Evolutionary conservation across 2,888 invertebrate genomes (phyloP), one percentile per base, ranked within the genome.

Genomic region (Adineta ricciae): DNA sequence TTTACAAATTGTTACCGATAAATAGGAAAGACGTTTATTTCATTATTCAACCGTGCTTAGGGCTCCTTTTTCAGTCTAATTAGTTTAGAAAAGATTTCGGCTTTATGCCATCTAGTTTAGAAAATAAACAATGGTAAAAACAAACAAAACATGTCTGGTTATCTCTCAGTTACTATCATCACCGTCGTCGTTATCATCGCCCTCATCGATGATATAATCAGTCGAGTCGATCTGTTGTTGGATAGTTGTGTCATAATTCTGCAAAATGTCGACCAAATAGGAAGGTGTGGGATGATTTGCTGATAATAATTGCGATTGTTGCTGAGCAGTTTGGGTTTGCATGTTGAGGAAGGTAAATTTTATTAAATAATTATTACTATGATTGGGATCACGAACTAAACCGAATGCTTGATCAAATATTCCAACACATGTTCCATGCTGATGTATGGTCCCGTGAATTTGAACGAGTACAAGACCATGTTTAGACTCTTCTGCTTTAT

Each of bases 341-440:
- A 78, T 41, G 41, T 78, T 41, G 9, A 32, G 27, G 49, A 73
- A 84, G 11, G 92, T 91, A n/a, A 90, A 92, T 88, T 93, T 93
- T 38, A 93, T 92, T 89, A 93, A 93, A 93, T 93, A 94, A 88
- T 93, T 93, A 88, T 93, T 93, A n/a, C 92, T 91, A 49, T 91
- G 89, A 84, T 90, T 91, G 0, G 93, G 93, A 89, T 94, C 93
- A 86, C 92, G 91, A 38, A 93, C 90, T 72, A 94, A 89, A 2
- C 92, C 93, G 90, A 94, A 93, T 82, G 92, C 90, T 88, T 93
- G 93, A 88, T 93, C 93, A 89, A 93, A 94, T 50, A 93, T 90
- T 2, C 94, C 94, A 1, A 93, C 91, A 87, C 92, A 92, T 49
- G 87, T 84, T 83, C 90, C 89, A 8, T 90, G 89, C 7, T 91